phyloP scores from a whole-genome alignment of 2,888 invertebrate genomes.

The Parasteatoda lunata region DNA sequence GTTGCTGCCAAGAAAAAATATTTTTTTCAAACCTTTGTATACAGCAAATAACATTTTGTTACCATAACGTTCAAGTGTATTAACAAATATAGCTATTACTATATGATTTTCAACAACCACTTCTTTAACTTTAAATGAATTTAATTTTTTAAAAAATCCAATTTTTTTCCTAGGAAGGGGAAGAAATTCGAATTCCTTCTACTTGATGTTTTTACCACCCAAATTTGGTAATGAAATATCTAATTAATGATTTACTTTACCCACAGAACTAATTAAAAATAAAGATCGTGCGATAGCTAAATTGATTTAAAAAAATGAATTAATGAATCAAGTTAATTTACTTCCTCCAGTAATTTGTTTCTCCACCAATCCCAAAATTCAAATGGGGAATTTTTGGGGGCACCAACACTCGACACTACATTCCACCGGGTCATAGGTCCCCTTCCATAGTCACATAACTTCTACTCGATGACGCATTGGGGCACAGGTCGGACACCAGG shows the following conservation, averaged over 20 bases:
- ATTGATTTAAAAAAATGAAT: background rate
- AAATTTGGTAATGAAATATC: background rate
- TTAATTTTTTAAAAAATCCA: too few species aligned
- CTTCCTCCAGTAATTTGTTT: background rate
- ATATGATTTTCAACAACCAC: too few species aligned
- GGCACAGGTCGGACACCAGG: conserved; percentile 62
- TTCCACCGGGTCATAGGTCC: conserved; percentile 43
- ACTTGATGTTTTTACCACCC: background rate
- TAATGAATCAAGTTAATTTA: conserved; percentile 21
- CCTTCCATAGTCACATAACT: conserved; percentile 36
- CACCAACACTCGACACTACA: conserved; percentile 16
- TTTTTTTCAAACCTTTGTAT: too few species aligned
- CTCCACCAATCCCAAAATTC: background rate
- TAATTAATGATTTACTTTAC: background rate
- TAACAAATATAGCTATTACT: too few species aligned
- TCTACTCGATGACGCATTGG: conserved; percentile 45
- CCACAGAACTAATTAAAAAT: background rate
- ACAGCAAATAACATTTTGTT: too few species aligned
- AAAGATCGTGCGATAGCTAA: conserved; percentile 1
- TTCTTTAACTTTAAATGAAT: too few species aligned
- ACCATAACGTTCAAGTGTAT: too few species aligned
- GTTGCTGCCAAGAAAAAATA: too few species aligned
- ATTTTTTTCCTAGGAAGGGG: too few species aligned
- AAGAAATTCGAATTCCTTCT: background rate
- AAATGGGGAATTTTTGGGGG: background rate